These are phyloP conservation scores for Tridacna gigas DNA, from an alignment of 2,888 invertebrate species.

Conservation along the genomic window DNA sequence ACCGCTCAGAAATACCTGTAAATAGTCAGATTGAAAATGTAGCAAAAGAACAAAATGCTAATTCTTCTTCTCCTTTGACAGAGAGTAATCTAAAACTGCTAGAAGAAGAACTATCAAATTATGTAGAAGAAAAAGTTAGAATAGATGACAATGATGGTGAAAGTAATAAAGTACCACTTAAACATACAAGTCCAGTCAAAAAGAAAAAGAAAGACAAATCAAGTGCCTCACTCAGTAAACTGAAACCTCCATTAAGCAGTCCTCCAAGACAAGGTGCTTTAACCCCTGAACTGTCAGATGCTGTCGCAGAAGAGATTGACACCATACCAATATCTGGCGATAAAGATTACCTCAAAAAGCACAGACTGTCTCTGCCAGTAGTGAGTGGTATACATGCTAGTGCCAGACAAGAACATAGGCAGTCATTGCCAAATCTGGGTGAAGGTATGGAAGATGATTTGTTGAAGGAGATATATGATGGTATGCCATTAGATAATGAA, in stretches of 20 bases:
- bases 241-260: slow-evolving; percentile 66
- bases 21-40: background rate
- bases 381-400: background rate
- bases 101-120: slow-evolving; percentile 16
- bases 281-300: slow-evolving; percentile 66
- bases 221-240: slow-evolving; percentile 31
- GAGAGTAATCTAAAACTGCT: slow-evolving; percentile 18
- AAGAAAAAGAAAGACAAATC: slow-evolving; percentile 39
- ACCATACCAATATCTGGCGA: slow-evolving; percentile 51
- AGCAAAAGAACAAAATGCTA: background rate
- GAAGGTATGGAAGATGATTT: slow-evolving; percentile 50
- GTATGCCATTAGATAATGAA: slow-evolving; percentile 35
- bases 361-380: slow-evolving; percentile 60
- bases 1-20: background rate
- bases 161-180: slow-evolving; percentile 16
- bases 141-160: slow-evolving; percentile 12
- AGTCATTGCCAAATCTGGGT: slow-evolving; percentile 54
- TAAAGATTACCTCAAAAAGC: slow-evolving; percentile 56
- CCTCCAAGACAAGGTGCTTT: slow-evolving; percentile 53
- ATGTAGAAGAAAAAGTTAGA: slow-evolving; percentile 20
- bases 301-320: slow-evolving; percentile 64
- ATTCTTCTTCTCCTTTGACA: slow-evolving; percentile 7
- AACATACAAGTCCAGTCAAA: slow-evolving; percentile 8
- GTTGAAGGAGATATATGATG: slow-evolving; percentile 44
- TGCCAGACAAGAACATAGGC: background rate